Evolutionary conservation across 2,113 vertebrate genomes (phyloP), one percentile per base, ranked within the genome.

Genomic region (Zonotrichia leucophrys): DNA sequence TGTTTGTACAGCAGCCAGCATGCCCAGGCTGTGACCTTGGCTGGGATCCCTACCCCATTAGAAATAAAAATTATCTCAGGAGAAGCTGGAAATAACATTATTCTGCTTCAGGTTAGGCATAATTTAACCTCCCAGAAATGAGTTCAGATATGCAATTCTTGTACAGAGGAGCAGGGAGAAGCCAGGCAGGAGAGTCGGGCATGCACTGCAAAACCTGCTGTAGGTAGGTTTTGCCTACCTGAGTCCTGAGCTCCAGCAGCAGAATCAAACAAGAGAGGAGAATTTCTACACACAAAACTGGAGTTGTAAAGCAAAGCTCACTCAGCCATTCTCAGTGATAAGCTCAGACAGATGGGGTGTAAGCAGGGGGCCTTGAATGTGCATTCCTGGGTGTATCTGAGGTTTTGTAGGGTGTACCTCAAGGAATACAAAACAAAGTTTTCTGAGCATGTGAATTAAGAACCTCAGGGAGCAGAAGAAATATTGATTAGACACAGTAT

Each of bases 401-500:
- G 74, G 35, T 82, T 95, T 89, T 81, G 46, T 60, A 72, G 74
- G 56, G 59, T 44, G 58, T 64, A 31, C 72, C 91, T 96, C 73
- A n/a, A 82, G 70, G 95, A 97, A 96, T 96, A 96, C 66, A 92
- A 96, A 97, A 80, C 73, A 33, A 96, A 83, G 84, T 75, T 97
- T 95, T 90, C 91, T 90, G 81, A 92, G 94, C 67, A 88, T n/a
- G 64, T 80, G 92, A 93, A 96, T 97, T 95, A 97, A 90, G 92
- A 97, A 95, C 92, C 90, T 97, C 90, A 90, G 90, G 91, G 92
- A 97, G 92, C 70, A 94, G 62, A 80, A 95, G 68, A 95, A 96
- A 94, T 96, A 97, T 96, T 9, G 92, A 97, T 97, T 95, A 12
- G 5, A 49, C 96, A 87, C 92, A 96, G 97, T 96, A 31, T 96